These are phyloP conservation scores for Salticus scenicus DNA, from an alignment of 2,888 invertebrate species.

Conservation along the genomic window DNA sequence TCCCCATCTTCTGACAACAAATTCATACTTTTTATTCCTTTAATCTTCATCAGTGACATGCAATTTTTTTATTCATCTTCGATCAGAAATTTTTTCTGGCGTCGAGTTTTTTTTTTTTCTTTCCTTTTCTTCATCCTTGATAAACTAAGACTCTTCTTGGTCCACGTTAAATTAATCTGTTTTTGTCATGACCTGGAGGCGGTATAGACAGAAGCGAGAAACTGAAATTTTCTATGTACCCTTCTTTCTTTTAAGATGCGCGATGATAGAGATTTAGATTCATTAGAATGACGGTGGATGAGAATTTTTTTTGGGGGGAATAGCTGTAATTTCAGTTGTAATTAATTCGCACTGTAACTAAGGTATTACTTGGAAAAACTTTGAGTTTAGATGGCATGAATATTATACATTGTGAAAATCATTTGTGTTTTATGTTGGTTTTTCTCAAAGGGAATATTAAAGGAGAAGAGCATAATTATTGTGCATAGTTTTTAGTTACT, in stretches of 20 bases:
- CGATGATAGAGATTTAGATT: not conserved
- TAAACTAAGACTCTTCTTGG: constrained; percentile 26
- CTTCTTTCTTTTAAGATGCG: not conserved
- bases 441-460: no score
- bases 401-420: no score
- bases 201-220: not conserved
- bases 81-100: constrained; percentile 19
- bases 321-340: no score
- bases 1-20: no score
- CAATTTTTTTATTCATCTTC: not conserved
- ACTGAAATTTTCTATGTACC: constrained; percentile 6
- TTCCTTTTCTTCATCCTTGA: not conserved
- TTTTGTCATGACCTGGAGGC: constrained; percentile 29
- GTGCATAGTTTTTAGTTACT: no score
- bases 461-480: no score
- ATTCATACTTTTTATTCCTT: not conserved
- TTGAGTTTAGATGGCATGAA: no score
- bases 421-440: no score
- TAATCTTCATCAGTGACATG: not conserved
- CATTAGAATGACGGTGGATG: not conserved
- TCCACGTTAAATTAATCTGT: constrained; percentile 45
- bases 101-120: constrained; percentile 18
- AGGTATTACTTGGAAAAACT: no score
- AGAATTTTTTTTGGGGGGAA: no score
- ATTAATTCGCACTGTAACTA: no score